Evolutionary conservation across 1,140 invertebrate species (phyloP).

Genomic region (Dufourea novaeangliae): DNA sequence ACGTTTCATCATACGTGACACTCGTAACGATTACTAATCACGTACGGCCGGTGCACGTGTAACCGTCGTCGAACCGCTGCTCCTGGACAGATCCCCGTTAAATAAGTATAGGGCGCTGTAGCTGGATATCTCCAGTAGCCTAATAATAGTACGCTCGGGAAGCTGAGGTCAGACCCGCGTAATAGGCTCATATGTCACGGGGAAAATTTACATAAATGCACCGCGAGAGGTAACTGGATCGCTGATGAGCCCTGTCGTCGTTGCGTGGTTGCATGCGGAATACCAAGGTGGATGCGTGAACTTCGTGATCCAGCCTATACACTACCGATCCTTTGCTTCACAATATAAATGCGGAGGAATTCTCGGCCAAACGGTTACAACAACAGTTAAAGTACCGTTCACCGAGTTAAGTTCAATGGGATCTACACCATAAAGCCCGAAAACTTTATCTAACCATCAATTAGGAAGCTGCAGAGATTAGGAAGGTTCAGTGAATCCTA

Average conservation of each 20-base stretch:
- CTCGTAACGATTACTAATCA: conserved; percentile 43
- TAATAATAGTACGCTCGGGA: conserved; percentile 57
- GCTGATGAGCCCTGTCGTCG: conserved; percentile 42
- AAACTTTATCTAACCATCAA: too few relatives aligned
- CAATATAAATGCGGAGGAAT: too few relatives aligned
- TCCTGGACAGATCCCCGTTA: conserved; percentile 28
- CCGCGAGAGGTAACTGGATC: conserved; percentile 48
- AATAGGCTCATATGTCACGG: conserved; percentile 41
- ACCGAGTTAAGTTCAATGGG: too few relatives aligned
- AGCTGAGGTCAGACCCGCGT: conserved; percentile 47
- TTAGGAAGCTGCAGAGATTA: background rate
- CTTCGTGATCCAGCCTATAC: background rate
- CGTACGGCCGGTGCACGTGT: background rate
- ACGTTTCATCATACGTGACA: conserved; percentile 32
- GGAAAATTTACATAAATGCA: conserved; percentile 50
- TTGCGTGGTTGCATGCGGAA: conserved; percentile 12
- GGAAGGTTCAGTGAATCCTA: background rate
- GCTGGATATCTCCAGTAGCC: conserved; percentile 50
- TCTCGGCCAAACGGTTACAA: too few relatives aligned
- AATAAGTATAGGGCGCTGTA: conserved; percentile 51
- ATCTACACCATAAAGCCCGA: too few relatives aligned
- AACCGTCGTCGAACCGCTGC: background rate
- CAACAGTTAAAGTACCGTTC: too few relatives aligned
- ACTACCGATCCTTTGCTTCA: background rate
- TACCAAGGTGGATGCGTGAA: conserved; percentile 9